Evolutionary conservation across 2,797 vertebrate species (phyloP).

Genomic region (Amblyraja radiata): DNA sequence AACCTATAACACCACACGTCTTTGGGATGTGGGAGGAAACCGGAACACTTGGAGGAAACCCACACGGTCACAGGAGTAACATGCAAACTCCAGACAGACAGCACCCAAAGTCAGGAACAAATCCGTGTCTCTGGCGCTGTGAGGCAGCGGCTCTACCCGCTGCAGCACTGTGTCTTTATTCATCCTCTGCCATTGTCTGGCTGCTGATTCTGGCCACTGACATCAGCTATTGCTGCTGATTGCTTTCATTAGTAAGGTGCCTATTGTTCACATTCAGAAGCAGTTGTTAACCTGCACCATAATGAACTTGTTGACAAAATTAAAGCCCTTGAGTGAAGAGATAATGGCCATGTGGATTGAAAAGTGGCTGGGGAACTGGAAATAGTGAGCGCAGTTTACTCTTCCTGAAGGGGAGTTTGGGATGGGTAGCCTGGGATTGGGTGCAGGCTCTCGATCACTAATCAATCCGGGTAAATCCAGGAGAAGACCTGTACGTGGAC

Average conservation of each 20-base stretch:
- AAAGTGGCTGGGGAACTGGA: not conserved
- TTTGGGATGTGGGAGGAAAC: no score
- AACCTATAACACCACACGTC: no score
- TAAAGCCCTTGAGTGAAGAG: not conserved
- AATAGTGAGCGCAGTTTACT: not conserved
- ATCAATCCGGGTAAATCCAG: not conserved
- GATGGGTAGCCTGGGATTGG: no score
- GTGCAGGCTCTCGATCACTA: not conserved
- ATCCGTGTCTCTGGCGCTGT: no score
- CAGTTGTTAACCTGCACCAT: not conserved
- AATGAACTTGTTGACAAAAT: not conserved
- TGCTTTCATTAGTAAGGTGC: not conserved
- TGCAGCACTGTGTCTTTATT: no score
- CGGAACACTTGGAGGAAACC: no score
- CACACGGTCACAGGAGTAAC: no score
- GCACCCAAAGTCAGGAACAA: no score
- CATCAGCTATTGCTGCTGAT: not conserved
- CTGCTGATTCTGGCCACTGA: not conserved
- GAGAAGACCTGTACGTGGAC: not conserved
- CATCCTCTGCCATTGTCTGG: not conserved
- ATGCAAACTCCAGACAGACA: no score
- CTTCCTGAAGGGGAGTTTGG: not conserved
- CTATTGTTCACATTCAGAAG: not conserved
- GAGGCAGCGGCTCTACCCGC: no score
- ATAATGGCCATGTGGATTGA: not conserved